Percentiles rank a stretch among this genome's conserved stretches.
These are phyloP conservation scores for Peromyscus attwateri DNA, from an alignment of 2,797 vertebrate genomes.

Conservation along the genomic window DNA sequence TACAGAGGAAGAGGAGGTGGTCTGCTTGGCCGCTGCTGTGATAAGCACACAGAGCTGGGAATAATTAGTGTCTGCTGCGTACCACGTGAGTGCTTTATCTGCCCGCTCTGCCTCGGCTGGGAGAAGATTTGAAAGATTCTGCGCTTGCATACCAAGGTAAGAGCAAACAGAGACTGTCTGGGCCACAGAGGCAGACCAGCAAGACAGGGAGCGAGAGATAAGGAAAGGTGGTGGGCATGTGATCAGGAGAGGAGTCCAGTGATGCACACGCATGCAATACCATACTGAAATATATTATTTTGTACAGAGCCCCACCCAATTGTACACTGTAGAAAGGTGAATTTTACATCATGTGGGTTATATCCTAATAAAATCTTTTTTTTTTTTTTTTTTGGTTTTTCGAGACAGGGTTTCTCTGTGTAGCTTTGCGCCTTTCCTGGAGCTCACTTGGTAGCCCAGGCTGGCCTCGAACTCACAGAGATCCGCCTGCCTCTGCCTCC, in stretches of 20 bases:
- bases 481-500: no score
- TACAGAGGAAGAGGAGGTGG: not conserved
- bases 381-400: no score
- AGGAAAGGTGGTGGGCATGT: not conserved
- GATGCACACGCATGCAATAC: not conserved
- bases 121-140: not conserved
- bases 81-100: not conserved
- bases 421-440: no score
- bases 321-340: not conserved
- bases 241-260: not conserved
- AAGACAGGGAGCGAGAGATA: not conserved
- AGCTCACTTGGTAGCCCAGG: no score
- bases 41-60: accelerated
- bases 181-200: not conserved
- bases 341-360: not conserved
- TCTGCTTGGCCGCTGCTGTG: not conserved
- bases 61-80: not conserved
- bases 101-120: not conserved
- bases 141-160: not conserved
- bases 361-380: not conserved
- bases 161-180: not conserved
- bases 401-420: no score
- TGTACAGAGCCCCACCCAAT: not conserved
- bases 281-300: not conserved
- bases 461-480: no score